A percentile compares a stretch with the other conserved stretches of the same genome.
Conservation (phyloP, 2,113 vertebrate species). For the Tragelaphus strepsiceros region DNA sequence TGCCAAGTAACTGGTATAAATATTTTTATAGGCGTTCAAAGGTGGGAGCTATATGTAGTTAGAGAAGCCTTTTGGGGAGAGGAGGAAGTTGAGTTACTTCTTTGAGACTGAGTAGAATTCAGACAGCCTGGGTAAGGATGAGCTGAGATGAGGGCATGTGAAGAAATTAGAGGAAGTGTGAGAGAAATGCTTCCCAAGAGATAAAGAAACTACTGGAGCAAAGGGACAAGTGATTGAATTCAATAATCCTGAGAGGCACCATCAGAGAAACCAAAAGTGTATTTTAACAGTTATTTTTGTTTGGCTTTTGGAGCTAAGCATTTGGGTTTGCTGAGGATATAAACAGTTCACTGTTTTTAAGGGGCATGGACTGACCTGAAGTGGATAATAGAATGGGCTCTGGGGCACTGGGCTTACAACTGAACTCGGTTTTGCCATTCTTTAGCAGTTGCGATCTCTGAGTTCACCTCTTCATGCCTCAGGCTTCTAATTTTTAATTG, state of each 20-base stretch:
- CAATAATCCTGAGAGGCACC: background rate
- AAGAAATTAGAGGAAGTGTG: background rate
- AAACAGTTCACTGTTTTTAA: slow-evolving; percentile 1
- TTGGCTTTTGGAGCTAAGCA: background rate
- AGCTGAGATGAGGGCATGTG: background rate
- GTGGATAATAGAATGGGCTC: background rate
- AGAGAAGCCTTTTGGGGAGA: background rate
- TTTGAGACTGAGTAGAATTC: background rate
- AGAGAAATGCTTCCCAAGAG: background rate
- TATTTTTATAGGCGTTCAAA: background rate
- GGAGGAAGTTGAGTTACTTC: background rate
- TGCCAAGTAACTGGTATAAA: background rate
- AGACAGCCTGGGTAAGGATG: background rate
- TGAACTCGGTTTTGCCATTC: background rate
- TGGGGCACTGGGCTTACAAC: background rate
- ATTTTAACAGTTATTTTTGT: background rate
- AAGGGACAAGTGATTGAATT: background rate
- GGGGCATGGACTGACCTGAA: background rate
- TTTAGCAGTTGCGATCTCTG: background rate
- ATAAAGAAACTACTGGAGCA: background rate
- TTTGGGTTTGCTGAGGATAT: background rate
- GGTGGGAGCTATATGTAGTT: background rate
- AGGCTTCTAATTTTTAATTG: background rate
- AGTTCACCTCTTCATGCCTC: background rate
- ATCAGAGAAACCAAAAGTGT: background rate